A percentile compares a stretch with the other conserved stretches of the same genome.
These are phyloP conservation scores for Pogonocherus hispidulus DNA, from an alignment of 2,888 invertebrate genomes.

Conservation along the genomic window DNA sequence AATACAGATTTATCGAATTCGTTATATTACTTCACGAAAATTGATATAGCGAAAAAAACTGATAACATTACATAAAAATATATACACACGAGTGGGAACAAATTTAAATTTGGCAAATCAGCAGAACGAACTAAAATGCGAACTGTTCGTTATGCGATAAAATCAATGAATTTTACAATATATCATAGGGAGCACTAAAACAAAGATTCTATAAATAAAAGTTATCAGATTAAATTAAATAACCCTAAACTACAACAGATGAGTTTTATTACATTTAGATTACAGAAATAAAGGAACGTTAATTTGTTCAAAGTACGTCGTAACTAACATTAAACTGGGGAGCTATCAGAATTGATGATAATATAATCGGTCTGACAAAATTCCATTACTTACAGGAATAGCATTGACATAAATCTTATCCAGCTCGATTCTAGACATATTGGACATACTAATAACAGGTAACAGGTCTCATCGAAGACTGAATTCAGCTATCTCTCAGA, in stretches of 20 bases:
- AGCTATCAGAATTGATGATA: slow-evolving; percentile 12
- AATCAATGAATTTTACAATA: not conserved
- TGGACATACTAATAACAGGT: slow-evolving; percentile 27
- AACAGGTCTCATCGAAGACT: slow-evolving; percentile 13
- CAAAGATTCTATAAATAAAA: not conserved
- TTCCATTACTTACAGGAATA: slow-evolving; percentile 31
- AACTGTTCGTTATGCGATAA: not conserved
- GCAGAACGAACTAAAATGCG: not conserved
- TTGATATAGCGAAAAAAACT: not conserved
- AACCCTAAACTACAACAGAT: too few relatives aligned
- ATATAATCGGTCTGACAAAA: slow-evolving; percentile 33
- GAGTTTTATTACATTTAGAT: not conserved
- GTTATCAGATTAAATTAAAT: not conserved
- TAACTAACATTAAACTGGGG: not conserved
- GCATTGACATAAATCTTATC: slow-evolving; percentile 39
- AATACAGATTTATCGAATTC: not conserved
- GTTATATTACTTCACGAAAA: not conserved
- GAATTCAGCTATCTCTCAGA: not conserved
- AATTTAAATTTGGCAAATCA: not conserved
- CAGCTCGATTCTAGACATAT: slow-evolving; percentile 28
- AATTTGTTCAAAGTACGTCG: slow-evolving; percentile 1
- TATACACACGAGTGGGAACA: too few relatives aligned
- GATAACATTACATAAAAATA: too few relatives aligned
- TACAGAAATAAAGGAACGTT: slow-evolving; percentile 2
- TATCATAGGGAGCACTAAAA: not conserved